Evolutionary conservation across 2,113 vertebrate species (phyloP).

Genomic region (Chionomys nivalis): DNA sequence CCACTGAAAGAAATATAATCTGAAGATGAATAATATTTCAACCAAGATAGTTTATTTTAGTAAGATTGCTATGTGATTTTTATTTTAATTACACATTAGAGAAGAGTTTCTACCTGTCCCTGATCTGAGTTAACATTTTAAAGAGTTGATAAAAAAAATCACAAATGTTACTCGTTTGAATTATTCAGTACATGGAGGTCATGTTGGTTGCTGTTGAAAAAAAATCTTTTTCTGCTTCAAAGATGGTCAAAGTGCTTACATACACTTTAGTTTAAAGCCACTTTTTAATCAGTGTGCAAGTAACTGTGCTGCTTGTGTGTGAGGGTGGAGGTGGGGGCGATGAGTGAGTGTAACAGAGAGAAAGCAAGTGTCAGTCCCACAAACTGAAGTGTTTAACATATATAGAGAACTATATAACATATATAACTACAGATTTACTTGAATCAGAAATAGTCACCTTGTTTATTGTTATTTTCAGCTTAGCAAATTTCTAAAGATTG

Average conservation of each 20-base stretch:
- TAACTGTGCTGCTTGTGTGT: background rate
- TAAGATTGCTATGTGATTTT: background rate
- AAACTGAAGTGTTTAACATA: too few relatives aligned
- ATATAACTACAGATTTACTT: background rate
- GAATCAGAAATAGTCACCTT: background rate
- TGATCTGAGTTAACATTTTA: constrained; percentile 21
- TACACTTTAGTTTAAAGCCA: background rate
- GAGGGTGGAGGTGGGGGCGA: background rate
- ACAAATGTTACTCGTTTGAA: background rate
- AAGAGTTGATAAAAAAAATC: background rate
- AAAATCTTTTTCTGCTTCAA: background rate
- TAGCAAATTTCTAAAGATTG: background rate
- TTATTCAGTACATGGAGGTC: background rate
- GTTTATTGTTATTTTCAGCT: background rate
- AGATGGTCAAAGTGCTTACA: background rate
- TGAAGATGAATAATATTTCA: constrained; percentile 40
- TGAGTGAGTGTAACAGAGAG: too few relatives aligned
- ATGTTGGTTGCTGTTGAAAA: background rate
- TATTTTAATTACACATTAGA: background rate
- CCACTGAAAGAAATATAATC: constrained; percentile 47
- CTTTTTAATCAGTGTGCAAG: background rate
- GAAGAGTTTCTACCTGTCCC: background rate
- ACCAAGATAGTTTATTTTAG: constrained; percentile 20
- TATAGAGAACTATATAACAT: background rate
- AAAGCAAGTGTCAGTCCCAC: background rate